Percentiles rank a stretch among this genome's conserved stretches.
These are phyloP conservation scores for Bergia sp. DNA, from an alignment of 92 coral and sea anemone species.

Conservation along the genomic window DNA sequence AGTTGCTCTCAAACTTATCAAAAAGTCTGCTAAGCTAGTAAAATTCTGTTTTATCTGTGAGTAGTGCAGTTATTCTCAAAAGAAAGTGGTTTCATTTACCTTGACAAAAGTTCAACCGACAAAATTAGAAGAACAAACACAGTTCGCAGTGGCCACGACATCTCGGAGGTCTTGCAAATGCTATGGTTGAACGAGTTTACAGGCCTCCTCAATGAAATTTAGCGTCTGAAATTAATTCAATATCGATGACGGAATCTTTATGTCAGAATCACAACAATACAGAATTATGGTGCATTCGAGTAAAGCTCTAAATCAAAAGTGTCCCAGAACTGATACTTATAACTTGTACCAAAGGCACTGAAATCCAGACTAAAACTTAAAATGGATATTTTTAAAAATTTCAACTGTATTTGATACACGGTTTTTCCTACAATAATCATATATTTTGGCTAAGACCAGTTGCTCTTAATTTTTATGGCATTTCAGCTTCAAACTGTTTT, in stretches of 20 bases:
- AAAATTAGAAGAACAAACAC: slow-evolving; percentile 45
- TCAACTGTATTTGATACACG: not conserved
- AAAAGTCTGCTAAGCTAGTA: not conserved
- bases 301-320: slow-evolving; percentile 5
- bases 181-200: slow-evolving; percentile 40
- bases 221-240: slow-evolving; percentile 49
- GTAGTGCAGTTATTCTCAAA: not conserved
- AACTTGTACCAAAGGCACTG: not conserved
- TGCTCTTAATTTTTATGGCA: too few relatives aligned
- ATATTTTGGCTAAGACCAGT: too few relatives aligned
- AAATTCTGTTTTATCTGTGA: not conserved
- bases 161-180: slow-evolving; percentile 26
- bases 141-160: slow-evolving; percentile 22
- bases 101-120: slow-evolving; percentile 24
- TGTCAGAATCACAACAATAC: slow-evolving; percentile 16
- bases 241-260: slow-evolving; percentile 25
- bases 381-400: too few relatives aligned
- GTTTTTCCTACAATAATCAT: too few relatives aligned
- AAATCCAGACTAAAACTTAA: not conserved
- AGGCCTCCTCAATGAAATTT: slow-evolving; percentile 25
- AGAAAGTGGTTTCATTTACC: slow-evolving; percentile 22
- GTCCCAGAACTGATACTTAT: not conserved
- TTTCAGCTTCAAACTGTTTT: too few relatives aligned
- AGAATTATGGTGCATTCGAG: slow-evolving; percentile 14
- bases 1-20: slow-evolving; percentile 8